Percentiles rank a stretch among this genome's conserved stretches.
phyloP scores from a whole-genome alignment of 2,888 invertebrate species.

The Unio pictorum region DNA sequence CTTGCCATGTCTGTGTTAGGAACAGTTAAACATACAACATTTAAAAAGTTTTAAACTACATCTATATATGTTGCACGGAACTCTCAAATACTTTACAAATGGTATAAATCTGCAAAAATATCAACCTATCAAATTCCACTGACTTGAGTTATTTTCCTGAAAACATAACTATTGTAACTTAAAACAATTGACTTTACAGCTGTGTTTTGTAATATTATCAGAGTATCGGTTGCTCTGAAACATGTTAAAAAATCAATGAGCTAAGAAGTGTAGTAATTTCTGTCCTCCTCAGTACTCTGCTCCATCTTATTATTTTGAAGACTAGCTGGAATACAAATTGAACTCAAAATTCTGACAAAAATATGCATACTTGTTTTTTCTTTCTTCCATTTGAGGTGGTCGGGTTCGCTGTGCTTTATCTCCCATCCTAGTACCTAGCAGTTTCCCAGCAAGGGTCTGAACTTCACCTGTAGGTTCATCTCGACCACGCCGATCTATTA shows the following conservation, averaged over 20 bases:
- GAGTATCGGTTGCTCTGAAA: too few species aligned
- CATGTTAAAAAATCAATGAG: too few species aligned
- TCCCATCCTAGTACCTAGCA: constrained; percentile 94
- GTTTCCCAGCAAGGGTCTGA: constrained; percentile 92
- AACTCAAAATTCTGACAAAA: not conserved
- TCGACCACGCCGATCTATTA: constrained; percentile 94
- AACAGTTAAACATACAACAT: too few species aligned
- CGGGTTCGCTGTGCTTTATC: constrained; percentile 93
- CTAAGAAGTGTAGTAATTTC: not conserved
- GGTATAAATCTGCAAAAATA: too few species aligned
- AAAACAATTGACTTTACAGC: not conserved
- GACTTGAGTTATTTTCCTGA: too few species aligned
- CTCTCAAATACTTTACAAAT: too few species aligned
- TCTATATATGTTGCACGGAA: too few species aligned
- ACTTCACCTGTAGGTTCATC: constrained; percentile 99
- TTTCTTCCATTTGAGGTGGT: constrained; percentile 93
- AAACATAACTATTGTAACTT: too few species aligned
- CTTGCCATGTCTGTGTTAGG: too few species aligned
- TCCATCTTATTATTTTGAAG: not conserved
- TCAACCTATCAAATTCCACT: too few species aligned
- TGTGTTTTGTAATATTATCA: not conserved
- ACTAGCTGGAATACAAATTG: not conserved
- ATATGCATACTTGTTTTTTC: constrained; percentile 85
- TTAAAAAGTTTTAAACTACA: too few species aligned
- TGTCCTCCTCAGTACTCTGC: not conserved